Evolutionary conservation across 2,113 vertebrate species (phyloP).

Genomic region (Hepsetus odoe): DNA sequence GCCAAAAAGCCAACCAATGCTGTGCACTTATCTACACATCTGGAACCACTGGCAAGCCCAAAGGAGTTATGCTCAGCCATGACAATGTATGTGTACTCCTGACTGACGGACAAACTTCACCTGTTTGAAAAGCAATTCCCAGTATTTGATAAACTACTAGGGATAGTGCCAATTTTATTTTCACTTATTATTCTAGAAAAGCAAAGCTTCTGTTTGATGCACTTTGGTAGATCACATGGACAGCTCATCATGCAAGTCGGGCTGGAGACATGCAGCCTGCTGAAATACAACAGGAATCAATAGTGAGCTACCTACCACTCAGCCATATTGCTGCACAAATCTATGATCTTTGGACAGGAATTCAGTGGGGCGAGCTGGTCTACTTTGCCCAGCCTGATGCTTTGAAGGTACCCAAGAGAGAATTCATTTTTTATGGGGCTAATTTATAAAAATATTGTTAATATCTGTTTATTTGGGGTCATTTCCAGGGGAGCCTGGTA

Average conservation of each 20-base stretch:
- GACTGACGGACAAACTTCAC: neutral
- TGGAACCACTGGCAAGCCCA: conserved; percentile 85
- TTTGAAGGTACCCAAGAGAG: conserved; percentile 80
- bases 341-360: conserved; percentile 87
- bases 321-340: conserved; percentile 90
- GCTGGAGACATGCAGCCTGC: conserved; percentile 81
- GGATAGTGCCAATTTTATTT: too few species aligned
- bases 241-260: conserved; percentile 77
- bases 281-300: conserved; percentile 81
- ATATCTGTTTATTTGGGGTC: neutral
- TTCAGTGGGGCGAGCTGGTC: conserved; percentile 85
- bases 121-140: neutral
- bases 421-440: neutral
- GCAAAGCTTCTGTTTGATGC: neutral
- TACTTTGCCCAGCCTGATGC: conserved; percentile 88
- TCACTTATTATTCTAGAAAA: neutral
- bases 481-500: conserved; percentile 79
- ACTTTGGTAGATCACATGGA: conserved; percentile 85
- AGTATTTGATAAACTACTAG: neutral
- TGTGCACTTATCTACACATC: conserved; percentile 88
- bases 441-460: neutral
- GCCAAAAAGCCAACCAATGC: conserved; percentile 83
- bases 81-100: conserved; percentile 80
- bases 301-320: conserved; percentile 89
- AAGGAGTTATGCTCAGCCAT: conserved; percentile 92